A percentile compares a stretch with the other conserved stretches of the same genome.
phyloP scores from a whole-genome alignment of 1,140 invertebrate species.

The Cyclina sinensis region DNA sequence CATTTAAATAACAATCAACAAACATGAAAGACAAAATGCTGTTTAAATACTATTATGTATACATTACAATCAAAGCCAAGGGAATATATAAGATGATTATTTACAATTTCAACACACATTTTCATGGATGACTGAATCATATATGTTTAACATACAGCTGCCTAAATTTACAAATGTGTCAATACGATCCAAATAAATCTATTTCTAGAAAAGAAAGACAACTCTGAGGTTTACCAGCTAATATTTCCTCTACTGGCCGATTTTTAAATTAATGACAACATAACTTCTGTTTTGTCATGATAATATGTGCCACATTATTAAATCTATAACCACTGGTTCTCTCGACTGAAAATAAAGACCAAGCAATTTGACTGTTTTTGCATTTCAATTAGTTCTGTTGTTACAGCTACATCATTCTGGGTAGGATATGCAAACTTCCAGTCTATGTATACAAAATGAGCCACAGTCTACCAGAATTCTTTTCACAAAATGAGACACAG shows the following conservation, averaged over 20 bases:
- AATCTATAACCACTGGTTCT: too few relatives aligned
- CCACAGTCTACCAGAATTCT: not conserved
- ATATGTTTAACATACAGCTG: not conserved
- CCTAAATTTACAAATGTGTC: slow-evolving; percentile 1
- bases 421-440: too few relatives aligned
- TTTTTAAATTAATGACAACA: too few relatives aligned
- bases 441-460: not conserved
- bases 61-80: slow-evolving; percentile 14
- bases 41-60: slow-evolving; percentile 49
- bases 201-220: not conserved
- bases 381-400: too few relatives aligned
- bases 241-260: not conserved
- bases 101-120: not conserved
- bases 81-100: slow-evolving; percentile 24
- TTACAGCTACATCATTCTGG: too few relatives aligned
- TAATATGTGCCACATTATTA: too few relatives aligned
- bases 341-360: too few relatives aligned
- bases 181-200: not conserved
- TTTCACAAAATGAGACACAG: not conserved
- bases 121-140: not conserved
- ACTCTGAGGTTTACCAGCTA: not conserved
- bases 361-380: too few relatives aligned
- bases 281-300: too few relatives aligned
- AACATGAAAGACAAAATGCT: slow-evolving; percentile 52
- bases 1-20: slow-evolving; percentile 17